These are phyloP conservation scores for Scomber colias DNA, from an alignment of 2,113 vertebrate species.

Conservation along the genomic window DNA sequence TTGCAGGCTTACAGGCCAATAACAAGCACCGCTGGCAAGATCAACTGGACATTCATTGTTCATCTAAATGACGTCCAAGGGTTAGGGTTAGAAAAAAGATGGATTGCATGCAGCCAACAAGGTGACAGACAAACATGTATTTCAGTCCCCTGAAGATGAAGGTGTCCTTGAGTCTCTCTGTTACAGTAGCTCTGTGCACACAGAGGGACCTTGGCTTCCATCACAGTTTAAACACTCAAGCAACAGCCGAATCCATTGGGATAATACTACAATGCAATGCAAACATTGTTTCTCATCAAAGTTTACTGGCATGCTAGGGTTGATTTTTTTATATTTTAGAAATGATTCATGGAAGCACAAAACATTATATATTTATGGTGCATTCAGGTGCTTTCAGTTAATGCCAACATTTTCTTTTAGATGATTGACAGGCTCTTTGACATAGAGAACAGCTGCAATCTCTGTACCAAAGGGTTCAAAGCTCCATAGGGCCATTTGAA, in stretches of 20 bases:
- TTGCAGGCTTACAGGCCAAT: conserved; percentile 53
- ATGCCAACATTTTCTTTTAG: too few species aligned
- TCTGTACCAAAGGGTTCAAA: conserved; percentile 39
- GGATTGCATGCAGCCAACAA: conserved; percentile 39
- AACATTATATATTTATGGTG: too few species aligned
- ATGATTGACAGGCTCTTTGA: too few species aligned
- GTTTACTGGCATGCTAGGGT: too few species aligned
- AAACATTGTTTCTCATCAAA: too few species aligned
- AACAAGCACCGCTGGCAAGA: conserved; percentile 33
- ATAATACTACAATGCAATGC: conserved; percentile 14
- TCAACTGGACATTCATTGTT: conserved; percentile 5
- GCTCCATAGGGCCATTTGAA: conserved; percentile 31
- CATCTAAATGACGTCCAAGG: conserved; percentile 25
- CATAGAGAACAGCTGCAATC: conserved; percentile 12
- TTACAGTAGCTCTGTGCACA: conserved; percentile 29
- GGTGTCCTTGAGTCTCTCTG: conserved; percentile 33
- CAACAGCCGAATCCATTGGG: conserved; percentile 51
- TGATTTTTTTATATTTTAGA: too few species aligned
- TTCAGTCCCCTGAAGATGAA: neutral
- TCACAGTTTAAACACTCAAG: conserved; percentile 15
- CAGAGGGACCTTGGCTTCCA: conserved; percentile 29
- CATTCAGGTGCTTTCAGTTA: too few species aligned
- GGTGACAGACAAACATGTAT: neutral
- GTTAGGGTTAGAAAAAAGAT: neutral
- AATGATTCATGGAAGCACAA: neutral